Percentiles rank a stretch among this genome's conserved stretches.
These are phyloP conservation scores for Thymelicus lineola DNA, from an alignment of 2,888 invertebrate genomes.

Conservation along the genomic window DNA sequence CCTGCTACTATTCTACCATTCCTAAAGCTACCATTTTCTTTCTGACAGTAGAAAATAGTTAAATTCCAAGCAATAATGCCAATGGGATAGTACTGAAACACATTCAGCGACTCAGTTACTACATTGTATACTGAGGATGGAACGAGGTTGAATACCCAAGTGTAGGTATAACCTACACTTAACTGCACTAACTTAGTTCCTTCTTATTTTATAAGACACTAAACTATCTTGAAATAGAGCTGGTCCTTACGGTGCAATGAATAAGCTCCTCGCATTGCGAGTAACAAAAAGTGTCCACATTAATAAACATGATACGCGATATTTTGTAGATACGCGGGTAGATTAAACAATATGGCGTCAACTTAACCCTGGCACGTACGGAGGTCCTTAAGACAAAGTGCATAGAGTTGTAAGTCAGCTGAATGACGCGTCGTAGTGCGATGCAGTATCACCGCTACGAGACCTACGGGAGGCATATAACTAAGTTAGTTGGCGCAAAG, in stretches of 20 bases:
- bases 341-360: constrained; percentile 66
- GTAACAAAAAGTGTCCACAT: constrained; percentile 69
- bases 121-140: too few species aligned
- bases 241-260: constrained; percentile 48
- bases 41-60: too few species aligned
- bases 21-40: too few species aligned
- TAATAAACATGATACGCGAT: constrained; percentile 75
- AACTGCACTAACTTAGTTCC: not conserved
- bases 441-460: constrained; percentile 50
- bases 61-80: too few species aligned
- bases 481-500: constrained; percentile 58
- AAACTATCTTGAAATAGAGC: constrained; percentile 22
- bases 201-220: constrained; percentile 9
- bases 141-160: too few species aligned
- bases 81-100: too few species aligned
- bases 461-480: constrained; percentile 75
- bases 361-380: not conserved
- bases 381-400: not conserved
- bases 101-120: too few species aligned
- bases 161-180: too few species aligned
- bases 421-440: not conserved
- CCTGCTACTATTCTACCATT: too few species aligned
- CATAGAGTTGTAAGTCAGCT: constrained; percentile 18
- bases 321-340: constrained; percentile 62
- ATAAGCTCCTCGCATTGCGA: constrained; percentile 67